Conservation (phyloP, 2,113 vertebrate genomes). For the Vulpes vulpes region DNA sequence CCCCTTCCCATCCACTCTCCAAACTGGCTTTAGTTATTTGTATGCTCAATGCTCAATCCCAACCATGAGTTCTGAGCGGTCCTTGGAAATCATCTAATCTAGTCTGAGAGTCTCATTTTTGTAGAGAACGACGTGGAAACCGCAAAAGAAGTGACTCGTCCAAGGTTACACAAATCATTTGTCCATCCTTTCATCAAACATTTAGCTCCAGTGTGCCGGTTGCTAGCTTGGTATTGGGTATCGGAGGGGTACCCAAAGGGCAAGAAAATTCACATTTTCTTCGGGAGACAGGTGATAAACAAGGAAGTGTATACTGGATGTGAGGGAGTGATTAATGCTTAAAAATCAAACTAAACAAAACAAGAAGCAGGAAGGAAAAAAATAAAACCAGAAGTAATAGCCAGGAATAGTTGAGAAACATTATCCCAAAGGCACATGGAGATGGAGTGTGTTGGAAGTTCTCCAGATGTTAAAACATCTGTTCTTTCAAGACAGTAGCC, state of each 20-base stretch:
- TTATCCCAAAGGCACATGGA: neutral
- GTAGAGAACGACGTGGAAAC: neutral
- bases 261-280: neutral
- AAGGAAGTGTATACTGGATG: neutral
- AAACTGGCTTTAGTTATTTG: neutral
- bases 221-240: neutral
- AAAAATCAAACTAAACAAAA: neutral
- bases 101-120: neutral
- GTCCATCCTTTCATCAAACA: neutral
- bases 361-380: neutral
- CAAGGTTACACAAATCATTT: neutral
- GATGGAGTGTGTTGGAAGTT: neutral
- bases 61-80: neutral
- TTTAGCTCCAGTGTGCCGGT: neutral
- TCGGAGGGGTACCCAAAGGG: neutral
- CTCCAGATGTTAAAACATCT: conserved; percentile 32
- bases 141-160: neutral
- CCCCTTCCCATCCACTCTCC: neutral
- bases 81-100: neutral
- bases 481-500: neutral
- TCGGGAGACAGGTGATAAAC: neutral
- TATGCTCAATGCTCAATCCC: neutral
- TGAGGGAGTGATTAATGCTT: neutral
- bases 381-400: neutral
- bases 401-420: neutral